Evolutionary conservation across 2,797 vertebrate genomes (phyloP), one percentile per base, ranked within the genome.

Genomic region (Galaxias olidus): DNA sequence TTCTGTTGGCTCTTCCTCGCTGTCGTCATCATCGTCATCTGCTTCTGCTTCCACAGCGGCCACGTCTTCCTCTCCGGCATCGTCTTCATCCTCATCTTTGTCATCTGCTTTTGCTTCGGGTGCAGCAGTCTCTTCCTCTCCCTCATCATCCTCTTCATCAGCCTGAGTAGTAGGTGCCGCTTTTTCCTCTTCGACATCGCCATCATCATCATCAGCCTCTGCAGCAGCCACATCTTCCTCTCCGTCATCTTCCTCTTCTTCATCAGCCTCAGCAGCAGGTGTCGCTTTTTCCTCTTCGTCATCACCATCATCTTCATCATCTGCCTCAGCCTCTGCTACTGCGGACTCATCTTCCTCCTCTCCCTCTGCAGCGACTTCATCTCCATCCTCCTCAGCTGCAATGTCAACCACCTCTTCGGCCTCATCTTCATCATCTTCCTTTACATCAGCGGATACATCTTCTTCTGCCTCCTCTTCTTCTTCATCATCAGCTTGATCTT

Each of bases 391-490:
- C 0, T 46, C 61, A 7, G 46, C 55, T 7, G 54, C 57, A 0
- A 20, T 45, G 5, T 63, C 53, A 4, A 62, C 45, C 10, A 48
- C 64, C 14, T 47, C 56, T 9, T 40, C 63, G 1, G 14, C 42
- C 0, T 30, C 48, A 9, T 68, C 61, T 12, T 59, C 72, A 1
- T 66, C 65, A 1, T 71, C 75, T 0, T 48, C n/a, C n/a, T n/a
- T n/a, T 2, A 42, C 60, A 41, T 68, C 64, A 43, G 42, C 61
- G 50, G 12, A 30, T 47, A 56, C 57, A 14, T 57, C 64, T 11
- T 47, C 56, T 9, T 40, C 63, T 1, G 14, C 42, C 0, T 30
- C 48, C 9, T 68, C 61, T 12, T 59, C 72, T 3, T 41, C 50
- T 55, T 54, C 41, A 44, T 70, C 63, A 1, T 66, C 65, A 1